Conservation (phyloP, 2,797 vertebrate genomes). For the Hippocampus kuda region DNA sequence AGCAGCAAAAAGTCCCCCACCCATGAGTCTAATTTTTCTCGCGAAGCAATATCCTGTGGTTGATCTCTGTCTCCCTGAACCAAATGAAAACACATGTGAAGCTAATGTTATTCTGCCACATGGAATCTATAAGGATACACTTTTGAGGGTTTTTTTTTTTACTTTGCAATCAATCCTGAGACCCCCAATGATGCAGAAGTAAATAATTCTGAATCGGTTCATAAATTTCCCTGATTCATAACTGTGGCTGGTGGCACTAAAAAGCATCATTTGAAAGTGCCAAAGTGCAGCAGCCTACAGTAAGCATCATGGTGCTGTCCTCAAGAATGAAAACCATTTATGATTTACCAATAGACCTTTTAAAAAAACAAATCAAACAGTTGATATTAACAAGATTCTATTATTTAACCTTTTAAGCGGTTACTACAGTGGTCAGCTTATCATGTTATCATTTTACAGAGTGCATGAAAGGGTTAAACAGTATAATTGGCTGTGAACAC, state of each 20-base stretch:
- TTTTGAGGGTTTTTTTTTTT: not conserved
- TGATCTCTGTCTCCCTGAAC: conserved; percentile 62
- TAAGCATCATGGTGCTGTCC: not conserved
- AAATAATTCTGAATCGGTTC: not conserved
- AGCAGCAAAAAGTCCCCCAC: conserved; percentile 42
- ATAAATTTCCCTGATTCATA: not conserved
- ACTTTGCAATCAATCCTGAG: not conserved
- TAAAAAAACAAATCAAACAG: not conserved
- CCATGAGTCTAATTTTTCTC: conserved; percentile 54
- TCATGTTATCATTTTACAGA: too few relatives aligned
- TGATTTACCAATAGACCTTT: not conserved
- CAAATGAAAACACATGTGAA: conserved; percentile 72
- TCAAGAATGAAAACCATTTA: not conserved
- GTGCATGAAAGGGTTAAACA: too few relatives aligned
- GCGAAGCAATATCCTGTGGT: conserved; percentile 71
- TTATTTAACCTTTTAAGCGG: not conserved
- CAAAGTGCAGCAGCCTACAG: not conserved
- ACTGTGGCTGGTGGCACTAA: not conserved
- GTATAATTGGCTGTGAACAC: not conserved
- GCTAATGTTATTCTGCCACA: conserved; percentile 42
- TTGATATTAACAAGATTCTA: not conserved
- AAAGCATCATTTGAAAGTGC: not conserved
- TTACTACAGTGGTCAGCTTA: too few relatives aligned
- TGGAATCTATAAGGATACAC: conserved; percentile 15
- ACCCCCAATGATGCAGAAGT: not conserved